Evolutionary conservation across 2,113 vertebrate species (phyloP).

Genomic region (Edolisoma coerulescens): DNA sequence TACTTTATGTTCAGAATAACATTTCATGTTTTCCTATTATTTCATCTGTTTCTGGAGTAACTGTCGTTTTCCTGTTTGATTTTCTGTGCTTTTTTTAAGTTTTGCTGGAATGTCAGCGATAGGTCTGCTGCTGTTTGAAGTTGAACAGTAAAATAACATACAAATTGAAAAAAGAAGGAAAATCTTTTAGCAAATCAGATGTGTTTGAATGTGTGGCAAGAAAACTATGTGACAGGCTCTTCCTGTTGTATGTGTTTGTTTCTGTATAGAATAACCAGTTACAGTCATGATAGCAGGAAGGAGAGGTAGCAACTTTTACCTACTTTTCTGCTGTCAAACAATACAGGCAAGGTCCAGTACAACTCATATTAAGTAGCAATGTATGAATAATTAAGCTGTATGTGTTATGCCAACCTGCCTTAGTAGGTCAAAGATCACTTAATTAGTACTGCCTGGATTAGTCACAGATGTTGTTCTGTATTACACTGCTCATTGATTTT

Average conservation of each 20-base stretch:
- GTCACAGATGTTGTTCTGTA: background rate
- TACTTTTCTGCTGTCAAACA: background rate
- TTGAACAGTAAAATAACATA: background rate
- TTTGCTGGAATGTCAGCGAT: background rate
- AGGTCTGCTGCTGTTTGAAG: background rate
- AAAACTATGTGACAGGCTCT: background rate
- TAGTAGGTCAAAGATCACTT: conserved; percentile 45
- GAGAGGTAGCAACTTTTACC: background rate
- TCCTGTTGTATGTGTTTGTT: background rate
- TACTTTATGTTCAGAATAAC: background rate
- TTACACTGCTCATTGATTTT: background rate
- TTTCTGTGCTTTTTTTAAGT: background rate
- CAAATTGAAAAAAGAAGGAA: background rate
- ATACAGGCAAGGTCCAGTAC: background rate
- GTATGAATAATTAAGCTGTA: conserved; percentile 44
- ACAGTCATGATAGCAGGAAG: background rate
- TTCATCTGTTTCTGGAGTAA: background rate
- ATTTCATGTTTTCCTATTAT: background rate
- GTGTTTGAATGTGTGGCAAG: background rate
- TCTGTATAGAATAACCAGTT: background rate
- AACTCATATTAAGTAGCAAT: conserved; percentile 6
- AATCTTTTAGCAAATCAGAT: background rate
- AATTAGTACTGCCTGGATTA: conserved; percentile 8
- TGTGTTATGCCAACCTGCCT: background rate
- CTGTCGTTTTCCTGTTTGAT: background rate